Base-by-base conservation (phyloP, 2,113 vertebrate genomes). In the Spea bombifrons region DNA sequence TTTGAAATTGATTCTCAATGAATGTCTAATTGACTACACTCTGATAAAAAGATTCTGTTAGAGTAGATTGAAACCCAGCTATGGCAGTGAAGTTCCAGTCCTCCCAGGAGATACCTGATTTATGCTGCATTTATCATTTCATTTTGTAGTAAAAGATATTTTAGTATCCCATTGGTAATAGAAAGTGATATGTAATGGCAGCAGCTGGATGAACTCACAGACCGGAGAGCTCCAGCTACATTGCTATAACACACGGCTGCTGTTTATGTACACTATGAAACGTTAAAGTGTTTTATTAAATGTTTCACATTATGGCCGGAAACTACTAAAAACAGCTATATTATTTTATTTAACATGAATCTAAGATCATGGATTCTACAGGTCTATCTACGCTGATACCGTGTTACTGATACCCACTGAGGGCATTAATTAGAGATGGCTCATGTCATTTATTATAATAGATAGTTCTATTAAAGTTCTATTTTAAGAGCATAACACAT, bases 1-100 rank as follows among this genome's bases (percentile, higher is more conserved):
- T 91, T 8, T 71, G 90, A 92, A 90, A 93, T 92, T 92, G 90
- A 93, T 92, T 92, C 90, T 91, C 91, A 89, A 92, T 93, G 92
- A 92, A 91, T 88, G 90, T 90, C 90, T 92, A 92, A 93, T 92
- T 91, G 90, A 92, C 89, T 91, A 88, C 83, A 67, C 84, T 81
- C 72, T 87, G 88, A 88, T 87, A 87, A 88, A 87, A 86, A 84
- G 88, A 81, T 81, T 87, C 77, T 64, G 83, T 76, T 81, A 84
- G 82, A 91, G 85, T 84, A 74, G 75, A 84, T 75, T 75, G 85
- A 86, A 88, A 85, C 76, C 48, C 81, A 81, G 73, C 30, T 85
- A 10, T 73, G 81, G 82, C 84, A 88, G 82, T 80, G 49, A 67
- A 80, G 86, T 85, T 71, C 72, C 3, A 66, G 74, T 77, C 83